Base-by-base conservation (phyloP, 2,797 vertebrate genomes). In the Psittacula echo region DNA sequence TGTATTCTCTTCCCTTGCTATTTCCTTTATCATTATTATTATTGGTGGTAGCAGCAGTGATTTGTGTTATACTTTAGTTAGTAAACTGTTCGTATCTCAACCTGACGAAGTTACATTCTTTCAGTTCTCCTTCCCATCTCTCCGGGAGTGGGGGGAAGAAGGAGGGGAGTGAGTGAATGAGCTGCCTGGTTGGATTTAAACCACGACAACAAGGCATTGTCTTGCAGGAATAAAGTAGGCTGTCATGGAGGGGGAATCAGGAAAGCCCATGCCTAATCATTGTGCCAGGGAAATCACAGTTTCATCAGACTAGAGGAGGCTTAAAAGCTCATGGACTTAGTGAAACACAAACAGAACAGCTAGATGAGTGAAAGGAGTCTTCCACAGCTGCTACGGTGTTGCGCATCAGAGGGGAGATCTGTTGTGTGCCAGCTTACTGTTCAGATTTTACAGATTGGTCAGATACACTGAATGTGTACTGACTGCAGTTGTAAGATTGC, bases 381-480 rank as follows among this genome's bases (percentile, higher is more conserved):
- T 68, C n/a, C 22, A 27, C 0, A 4, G 26, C 39, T 76, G 18
- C 73, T 79, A 2, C 0, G 0, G 26, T 79, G 32, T 84, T 72
- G 27, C 2, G 23, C 27, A 42, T 82, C 9, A 41, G 32, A 30
- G 39, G 27, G 48, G 58, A n/a, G 16, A 17, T 41, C 30, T 51
- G 44, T 73, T 50, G 44, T 64, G 10, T 67, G 39, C 22, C 18
- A 74, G 37, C 5, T 86, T 58, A 39, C 27, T 39, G 13, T 65
- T 90, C 20, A 41, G 45, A 41, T 79, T 87, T 90, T 87, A 58
- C 53, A n/a, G 58, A 10, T 73, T 4, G 16, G 62, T 87, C 48
- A 76, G 66, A n/a, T 71, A 45, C 3, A 4, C 42, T 39, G 39
- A 71, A 53, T 1, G 4, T 42, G 18, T 51, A 7, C 51, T 65